Base-by-base conservation (phyloP, 1,140 invertebrate species). In the Zaprionus lachaisei region DNA sequence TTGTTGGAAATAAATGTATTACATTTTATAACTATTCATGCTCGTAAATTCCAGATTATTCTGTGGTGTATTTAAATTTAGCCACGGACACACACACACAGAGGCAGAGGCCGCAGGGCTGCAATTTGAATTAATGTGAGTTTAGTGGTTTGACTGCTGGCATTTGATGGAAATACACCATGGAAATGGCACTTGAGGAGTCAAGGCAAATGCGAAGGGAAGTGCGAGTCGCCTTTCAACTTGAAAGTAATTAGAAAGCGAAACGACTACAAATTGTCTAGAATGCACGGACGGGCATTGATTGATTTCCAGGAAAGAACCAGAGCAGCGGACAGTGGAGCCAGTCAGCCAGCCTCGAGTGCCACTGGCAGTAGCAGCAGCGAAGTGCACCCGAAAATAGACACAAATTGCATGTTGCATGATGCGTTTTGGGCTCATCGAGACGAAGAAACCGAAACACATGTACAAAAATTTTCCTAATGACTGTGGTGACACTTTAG, bases 401-500 rank as follows among this genome's bases (percentile, higher is more conserved):
- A 60, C 57, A 47, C 68, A 68, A 79, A 63, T 68, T 69, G 49
- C 65, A 31, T 37, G 77, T 63, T 74, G 77, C 80, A 81, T 70
- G 31, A 34, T 34, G 31, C 31, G 31, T 66, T 62, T 67, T 58
- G 47, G 77, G 63, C 70, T 31, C 62, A 51, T 37, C 24, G 28
- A 77, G 74, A 70, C 57, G 70, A 70, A 72, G 47, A 20, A 77
- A 63, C 55, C 64, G 76, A 71, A 89, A 84, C 81, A 83, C 76
- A 76, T 84, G 84, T 84, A 83, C 63, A 68, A 67, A 68, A 79
- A 77, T 80, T 78, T 72, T 82, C 76, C 85, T 90, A 90, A 90
- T 90, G 85, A 90, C 79, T 90, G 79, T 77, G 86, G 81, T 85
- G 85, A 90, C 85, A 90, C 85, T 90, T 85, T 90, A 80, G 85